Percentiles rank a stretch among this genome's conserved stretches.
Evolutionary conservation across 2,113 vertebrate species (phyloP).

Genomic region (Nanorana parkeri): DNA sequence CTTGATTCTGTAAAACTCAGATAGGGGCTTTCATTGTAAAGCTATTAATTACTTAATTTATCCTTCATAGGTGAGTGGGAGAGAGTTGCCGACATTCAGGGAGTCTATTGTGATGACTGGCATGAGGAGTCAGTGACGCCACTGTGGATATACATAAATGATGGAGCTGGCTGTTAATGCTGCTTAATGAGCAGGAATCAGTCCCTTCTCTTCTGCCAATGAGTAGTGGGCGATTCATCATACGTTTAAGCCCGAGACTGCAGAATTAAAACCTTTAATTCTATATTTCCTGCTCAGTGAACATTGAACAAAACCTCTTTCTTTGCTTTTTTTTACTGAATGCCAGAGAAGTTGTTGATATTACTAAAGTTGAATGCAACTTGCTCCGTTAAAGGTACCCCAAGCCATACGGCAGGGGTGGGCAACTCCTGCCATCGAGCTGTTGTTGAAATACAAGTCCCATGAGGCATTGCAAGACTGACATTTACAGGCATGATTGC

Average conservation of each 20-base stretch:
- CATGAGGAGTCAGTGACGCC: conserved; percentile 63
- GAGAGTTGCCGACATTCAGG: conserved; percentile 58
- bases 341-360: too few species aligned
- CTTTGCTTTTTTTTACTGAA: too few species aligned
- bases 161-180: conserved; percentile 63
- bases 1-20: conserved; percentile 68
- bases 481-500: too few species aligned
- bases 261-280: neutral
- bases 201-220: conserved; percentile 62
- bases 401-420: too few species aligned
- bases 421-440: too few species aligned
- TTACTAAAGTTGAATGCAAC: too few species aligned
- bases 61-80: conserved; percentile 64
- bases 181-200: conserved; percentile 64
- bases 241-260: conserved; percentile 37
- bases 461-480: too few species aligned
- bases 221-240: conserved; percentile 63
- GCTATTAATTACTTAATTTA: conserved; percentile 75
- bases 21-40: conserved; percentile 71
- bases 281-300: neutral
- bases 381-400: too few species aligned
- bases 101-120: conserved; percentile 64
- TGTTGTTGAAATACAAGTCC: too few species aligned
- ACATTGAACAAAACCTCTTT: too few species aligned
- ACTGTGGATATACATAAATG: conserved; percentile 70